Conservation (phyloP, 2,113 vertebrate genomes). For the human region GRCh38 chr6:111819501-111820000, state of each 20-base stretch:
- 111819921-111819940: slow-evolving; percentile 42
- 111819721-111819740: background rate
- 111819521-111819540: background rate
- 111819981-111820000: slow-evolving; percentile 55
- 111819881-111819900: slow-evolving; percentile 2
- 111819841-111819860: slow-evolving; percentile 56
- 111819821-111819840: background rate
- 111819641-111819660: background rate
- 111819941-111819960: slow-evolving; percentile 30
- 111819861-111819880: slow-evolving; percentile 49
- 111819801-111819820: background rate
- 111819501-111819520: background rate
- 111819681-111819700: slow-evolving; percentile 34
- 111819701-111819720: background rate
- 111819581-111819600: background rate
- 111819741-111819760: background rate
- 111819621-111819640: background rate
- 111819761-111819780: background rate
- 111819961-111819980: slow-evolving; percentile 50
- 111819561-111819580: slow-evolving; percentile 29
- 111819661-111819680: slow-evolving; percentile 9
- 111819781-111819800: background rate
- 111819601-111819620: slow-evolving; percentile 57
- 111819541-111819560: background rate
- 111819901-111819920: slow-evolving; percentile 43